phyloP scores from a whole-genome alignment of 2,888 invertebrate species.

The Catocala nupta region DNA sequence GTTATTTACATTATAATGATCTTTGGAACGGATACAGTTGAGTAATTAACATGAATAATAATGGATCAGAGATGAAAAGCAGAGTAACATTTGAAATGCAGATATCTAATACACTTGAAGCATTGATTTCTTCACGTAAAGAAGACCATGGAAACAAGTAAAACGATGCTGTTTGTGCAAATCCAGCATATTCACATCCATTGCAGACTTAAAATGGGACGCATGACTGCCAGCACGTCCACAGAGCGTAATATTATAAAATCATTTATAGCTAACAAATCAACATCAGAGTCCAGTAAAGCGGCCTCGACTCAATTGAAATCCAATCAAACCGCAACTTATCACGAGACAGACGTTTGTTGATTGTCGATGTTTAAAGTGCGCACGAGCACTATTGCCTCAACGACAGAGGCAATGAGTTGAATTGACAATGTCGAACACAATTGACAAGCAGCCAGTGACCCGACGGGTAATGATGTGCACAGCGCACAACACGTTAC shows the following conservation, averaged over 20 bases:
- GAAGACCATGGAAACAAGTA: neutral
- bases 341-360: slow-evolving; percentile 51
- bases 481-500: slow-evolving; percentile 65
- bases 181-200: slow-evolving; percentile 39
- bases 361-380: slow-evolving; percentile 56
- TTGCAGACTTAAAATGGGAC: slow-evolving; percentile 54
- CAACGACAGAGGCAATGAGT: slow-evolving; percentile 62
- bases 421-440: slow-evolving; percentile 68
- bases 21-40: slow-evolving; percentile 25
- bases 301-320: slow-evolving; percentile 65
- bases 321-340: slow-evolving; percentile 64
- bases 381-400: slow-evolving; percentile 56
- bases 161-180: slow-evolving; percentile 24
- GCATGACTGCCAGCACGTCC: slow-evolving; percentile 61
- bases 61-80: slow-evolving; percentile 27
- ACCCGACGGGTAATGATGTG: slow-evolving; percentile 58
- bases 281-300: slow-evolving; percentile 35
- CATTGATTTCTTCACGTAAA: neutral
- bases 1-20: slow-evolving; percentile 35
- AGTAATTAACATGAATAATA: slow-evolving; percentile 31
- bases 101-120: slow-evolving; percentile 22
- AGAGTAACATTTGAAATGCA: slow-evolving; percentile 31
- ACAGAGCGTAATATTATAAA: slow-evolving; percentile 55
- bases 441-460: slow-evolving; percentile 67
- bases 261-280: slow-evolving; percentile 54